Evolutionary conservation across 2,888 invertebrate species (phyloP).

Genomic region (Ommatoiulus sabulosus): DNA sequence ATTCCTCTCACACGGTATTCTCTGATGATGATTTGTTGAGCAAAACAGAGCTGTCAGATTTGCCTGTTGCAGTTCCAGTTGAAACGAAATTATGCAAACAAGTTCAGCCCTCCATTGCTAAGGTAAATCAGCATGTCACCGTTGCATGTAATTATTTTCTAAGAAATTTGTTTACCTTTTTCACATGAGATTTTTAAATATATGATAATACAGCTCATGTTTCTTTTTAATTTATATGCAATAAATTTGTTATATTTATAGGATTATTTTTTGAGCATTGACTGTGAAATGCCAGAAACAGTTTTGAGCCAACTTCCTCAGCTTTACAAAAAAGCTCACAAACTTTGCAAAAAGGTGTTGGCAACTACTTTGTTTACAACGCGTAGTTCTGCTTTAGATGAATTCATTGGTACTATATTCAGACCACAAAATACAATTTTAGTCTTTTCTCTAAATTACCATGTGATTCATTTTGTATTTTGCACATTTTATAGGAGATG

Average conservation of each 20-base stretch:
- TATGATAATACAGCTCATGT: neutral
- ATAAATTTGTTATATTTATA: neutral
- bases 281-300: neutral
- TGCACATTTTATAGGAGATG: constrained; percentile 60
- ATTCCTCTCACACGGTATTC: constrained; percentile 44
- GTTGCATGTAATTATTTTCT: neutral
- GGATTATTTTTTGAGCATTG: neutral
- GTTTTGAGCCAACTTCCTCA: neutral
- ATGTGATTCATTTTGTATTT: neutral
- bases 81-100: neutral
- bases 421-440: neutral
- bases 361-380: constrained; percentile 41
- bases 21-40: constrained; percentile 47
- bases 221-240: neutral
- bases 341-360: constrained; percentile 52
- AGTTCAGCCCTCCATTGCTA: neutral
- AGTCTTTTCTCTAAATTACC: neutral
- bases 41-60: neutral
- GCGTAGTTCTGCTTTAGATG: neutral
- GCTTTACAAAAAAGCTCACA: constrained; percentile 40
- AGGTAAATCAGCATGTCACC: neutral
- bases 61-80: neutral
- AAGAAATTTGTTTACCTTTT: neutral
- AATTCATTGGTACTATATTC: constrained; percentile 15
- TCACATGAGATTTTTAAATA: neutral